Evolutionary conservation across 1,140 invertebrate genomes (phyloP).

Genomic region (Lasioglossum baleicum): DNA sequence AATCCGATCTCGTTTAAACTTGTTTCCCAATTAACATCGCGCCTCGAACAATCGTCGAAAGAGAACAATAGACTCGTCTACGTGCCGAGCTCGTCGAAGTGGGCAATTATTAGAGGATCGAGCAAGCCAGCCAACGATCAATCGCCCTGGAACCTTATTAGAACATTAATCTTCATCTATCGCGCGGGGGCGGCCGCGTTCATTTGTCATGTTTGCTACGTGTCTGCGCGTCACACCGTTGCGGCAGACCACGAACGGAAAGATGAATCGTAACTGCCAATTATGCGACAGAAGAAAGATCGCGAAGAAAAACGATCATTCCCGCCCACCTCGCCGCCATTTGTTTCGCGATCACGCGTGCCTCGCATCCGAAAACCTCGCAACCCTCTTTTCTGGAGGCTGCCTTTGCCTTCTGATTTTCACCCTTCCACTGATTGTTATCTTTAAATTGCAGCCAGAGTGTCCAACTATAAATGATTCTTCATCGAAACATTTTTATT

Average conservation of each 20-base stretch:
- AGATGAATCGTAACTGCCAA: slow-evolving; percentile 21
- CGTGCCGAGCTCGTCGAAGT: not conserved
- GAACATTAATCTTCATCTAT: slow-evolving; percentile 30
- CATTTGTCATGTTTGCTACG: slow-evolving; percentile 21
- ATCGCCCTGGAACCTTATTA: not conserved
- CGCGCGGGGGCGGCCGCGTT: not conserved
- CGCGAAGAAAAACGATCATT: not conserved
- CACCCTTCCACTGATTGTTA: not conserved
- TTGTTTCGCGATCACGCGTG: slow-evolving; percentile 1
- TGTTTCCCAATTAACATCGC: too few species aligned
- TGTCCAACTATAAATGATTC: too few species aligned
- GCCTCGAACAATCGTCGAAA: not conserved
- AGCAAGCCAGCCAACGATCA: slow-evolving; percentile 6
- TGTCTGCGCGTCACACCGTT: not conserved
- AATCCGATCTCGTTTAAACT: not conserved
- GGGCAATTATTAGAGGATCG: not conserved
- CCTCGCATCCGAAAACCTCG: not conserved
- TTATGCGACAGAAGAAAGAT: slow-evolving; percentile 9
- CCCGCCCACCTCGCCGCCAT: not conserved
- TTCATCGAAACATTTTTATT: too few species aligned
- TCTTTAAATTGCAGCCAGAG: too few species aligned
- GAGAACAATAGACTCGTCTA: not conserved
- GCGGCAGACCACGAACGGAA: not conserved
- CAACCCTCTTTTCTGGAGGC: not conserved
- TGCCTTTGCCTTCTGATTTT: not conserved